These are phyloP conservation scores for Ferrisia virgata DNA, from an alignment of 2,888 invertebrate genomes.

Conservation along the genomic window DNA sequence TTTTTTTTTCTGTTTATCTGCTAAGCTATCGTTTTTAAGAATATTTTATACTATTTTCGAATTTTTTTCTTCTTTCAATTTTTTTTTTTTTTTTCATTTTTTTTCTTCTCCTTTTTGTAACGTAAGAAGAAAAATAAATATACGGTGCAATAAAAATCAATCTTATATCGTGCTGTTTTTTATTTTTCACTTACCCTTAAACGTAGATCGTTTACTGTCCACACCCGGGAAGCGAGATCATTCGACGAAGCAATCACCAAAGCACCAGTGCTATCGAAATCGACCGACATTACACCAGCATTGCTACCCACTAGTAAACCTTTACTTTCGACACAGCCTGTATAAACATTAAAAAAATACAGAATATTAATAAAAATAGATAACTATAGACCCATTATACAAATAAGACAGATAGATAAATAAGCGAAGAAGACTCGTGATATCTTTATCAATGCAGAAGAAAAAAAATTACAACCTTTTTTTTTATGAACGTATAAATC, in stretches of 20 bases:
- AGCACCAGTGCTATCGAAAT: constrained; percentile 88
- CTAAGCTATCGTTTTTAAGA: constrained; percentile 2
- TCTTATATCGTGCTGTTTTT: not conserved
- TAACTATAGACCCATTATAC: not conserved
- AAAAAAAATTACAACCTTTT: not conserved
- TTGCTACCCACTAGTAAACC: constrained; percentile 89
- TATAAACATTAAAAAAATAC: constrained; percentile 47
- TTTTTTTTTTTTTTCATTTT: not conserved
- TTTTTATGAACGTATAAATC: not conserved
- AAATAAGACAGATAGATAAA: not conserved
- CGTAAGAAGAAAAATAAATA: constrained; percentile 32
- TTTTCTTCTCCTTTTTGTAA: constrained; percentile 10
- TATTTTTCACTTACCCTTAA: constrained; percentile 69
- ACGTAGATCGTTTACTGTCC: constrained; percentile 88
- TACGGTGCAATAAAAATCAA: constrained; percentile 45
- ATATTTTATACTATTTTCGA: constrained; percentile 25
- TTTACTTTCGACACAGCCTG: constrained; percentile 67
- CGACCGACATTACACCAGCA: constrained; percentile 92
- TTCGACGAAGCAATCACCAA: constrained; percentile 89
- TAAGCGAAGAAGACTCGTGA: not conserved
- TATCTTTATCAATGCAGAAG: too few species aligned
- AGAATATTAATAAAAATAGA: not conserved
- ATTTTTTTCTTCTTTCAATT: not conserved
- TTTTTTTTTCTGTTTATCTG: constrained; percentile 30
- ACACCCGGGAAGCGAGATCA: constrained; percentile 94